These are phyloP conservation scores for Xylocampa areola DNA, from an alignment of 2,888 invertebrate genomes.

Conservation along the genomic window DNA sequence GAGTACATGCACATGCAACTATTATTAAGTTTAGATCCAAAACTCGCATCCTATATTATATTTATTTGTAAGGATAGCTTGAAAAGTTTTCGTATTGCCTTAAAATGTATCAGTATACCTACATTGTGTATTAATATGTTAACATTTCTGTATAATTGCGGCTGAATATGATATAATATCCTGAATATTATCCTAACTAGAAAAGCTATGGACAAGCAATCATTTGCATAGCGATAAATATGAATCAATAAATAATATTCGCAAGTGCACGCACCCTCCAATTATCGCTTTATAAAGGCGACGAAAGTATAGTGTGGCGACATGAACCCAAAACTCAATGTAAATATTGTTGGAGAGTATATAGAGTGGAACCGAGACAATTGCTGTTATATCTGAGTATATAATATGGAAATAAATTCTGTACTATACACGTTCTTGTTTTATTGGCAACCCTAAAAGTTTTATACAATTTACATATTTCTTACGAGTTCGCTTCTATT, in stretches of 20 bases:
- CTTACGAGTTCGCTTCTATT: slow-evolving; percentile 35
- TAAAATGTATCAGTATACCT: too few relatives aligned
- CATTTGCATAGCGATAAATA: neutral
- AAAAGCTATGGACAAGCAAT: slow-evolving; percentile 5
- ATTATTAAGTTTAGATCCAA: too few relatives aligned
- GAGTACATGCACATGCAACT: too few relatives aligned
- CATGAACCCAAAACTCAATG: slow-evolving; percentile 71
- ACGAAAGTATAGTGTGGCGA: slow-evolving; percentile 35
- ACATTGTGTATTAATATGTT: too few relatives aligned
- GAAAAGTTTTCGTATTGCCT: too few relatives aligned
- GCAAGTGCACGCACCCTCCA: slow-evolving; percentile 8
- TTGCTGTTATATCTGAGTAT: slow-evolving; percentile 85
- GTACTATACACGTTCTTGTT: slow-evolving; percentile 77
- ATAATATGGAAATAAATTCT: slow-evolving; percentile 87
- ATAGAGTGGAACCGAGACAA: slow-evolving; percentile 71
- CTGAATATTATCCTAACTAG: slow-evolving; percentile 8
- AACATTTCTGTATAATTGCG: too few relatives aligned
- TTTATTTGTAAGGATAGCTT: too few relatives aligned
- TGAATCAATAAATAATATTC: neutral
- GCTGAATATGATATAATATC: too few relatives aligned
- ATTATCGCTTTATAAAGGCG: slow-evolving; percentile 25
- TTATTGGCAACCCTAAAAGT: slow-evolving; percentile 60
- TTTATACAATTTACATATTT: slow-evolving; percentile 51
- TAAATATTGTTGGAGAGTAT: slow-evolving; percentile 83
- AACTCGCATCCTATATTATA: too few relatives aligned